Evolutionary conservation across 2,888 invertebrate species (phyloP).

Genomic region (Drosophila aldrichi): DNA sequence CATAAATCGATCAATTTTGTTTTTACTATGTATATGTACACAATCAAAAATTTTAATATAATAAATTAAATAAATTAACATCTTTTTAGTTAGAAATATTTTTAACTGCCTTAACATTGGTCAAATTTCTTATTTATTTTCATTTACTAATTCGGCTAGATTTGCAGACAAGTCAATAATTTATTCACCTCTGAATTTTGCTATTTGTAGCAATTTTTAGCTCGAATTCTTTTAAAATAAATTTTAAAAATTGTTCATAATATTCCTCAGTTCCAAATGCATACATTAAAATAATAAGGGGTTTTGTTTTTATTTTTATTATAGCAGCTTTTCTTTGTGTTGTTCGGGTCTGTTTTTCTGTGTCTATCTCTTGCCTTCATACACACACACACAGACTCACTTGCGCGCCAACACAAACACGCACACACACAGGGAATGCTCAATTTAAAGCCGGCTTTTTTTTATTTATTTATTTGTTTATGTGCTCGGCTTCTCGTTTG

Average conservation of each 20-base stretch:
- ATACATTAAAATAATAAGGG: constrained; percentile 31
- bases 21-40: not conserved
- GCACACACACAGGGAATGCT: constrained; percentile 28
- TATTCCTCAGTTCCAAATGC: constrained; percentile 19
- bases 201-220: not conserved
- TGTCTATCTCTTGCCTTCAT: constrained; percentile 39
- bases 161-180: not conserved
- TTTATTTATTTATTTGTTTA: constrained; percentile 74
- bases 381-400: constrained; percentile 10
- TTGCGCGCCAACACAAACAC: constrained; percentile 6
- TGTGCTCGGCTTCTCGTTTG: constrained; percentile 41
- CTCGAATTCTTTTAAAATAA: not conserved
- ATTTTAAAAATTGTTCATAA: not conserved
- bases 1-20: not conserved
- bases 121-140: not conserved
- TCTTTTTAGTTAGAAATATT: too few relatives aligned
- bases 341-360: constrained; percentile 48
- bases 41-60: not conserved
- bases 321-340: constrained; percentile 45
- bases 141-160: not conserved
- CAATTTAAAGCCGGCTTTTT: constrained; percentile 76
- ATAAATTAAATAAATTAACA: too few relatives aligned
- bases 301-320: constrained; percentile 39
- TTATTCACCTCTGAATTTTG: not conserved
- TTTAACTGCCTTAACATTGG: too few relatives aligned